Evolutionary conservation across 2,888 invertebrate species (phyloP).

Genomic region (Ernsta delagoae): DNA sequence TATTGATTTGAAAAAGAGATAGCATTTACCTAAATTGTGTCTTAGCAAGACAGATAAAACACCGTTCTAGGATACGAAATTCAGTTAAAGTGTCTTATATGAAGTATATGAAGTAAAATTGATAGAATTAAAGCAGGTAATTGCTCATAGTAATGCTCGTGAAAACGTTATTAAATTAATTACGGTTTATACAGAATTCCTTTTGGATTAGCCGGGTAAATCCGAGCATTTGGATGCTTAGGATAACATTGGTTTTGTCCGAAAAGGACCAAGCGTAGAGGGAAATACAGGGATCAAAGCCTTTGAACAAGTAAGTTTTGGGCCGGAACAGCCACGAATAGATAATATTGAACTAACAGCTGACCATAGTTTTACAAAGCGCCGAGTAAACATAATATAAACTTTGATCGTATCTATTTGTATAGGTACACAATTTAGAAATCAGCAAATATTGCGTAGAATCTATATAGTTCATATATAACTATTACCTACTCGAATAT

Average conservation of each 20-base stretch:
- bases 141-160: too few species aligned
- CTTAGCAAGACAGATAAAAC: too few species aligned
- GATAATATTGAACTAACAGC: conserved; percentile 13
- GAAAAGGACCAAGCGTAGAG: not conserved
- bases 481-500: too few species aligned
- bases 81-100: too few species aligned
- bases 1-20: too few species aligned
- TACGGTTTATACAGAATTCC: not conserved
- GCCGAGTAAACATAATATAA: conserved; percentile 8
- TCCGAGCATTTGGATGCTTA: not conserved
- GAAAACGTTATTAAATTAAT: not conserved
- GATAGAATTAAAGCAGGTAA: too few species aligned
- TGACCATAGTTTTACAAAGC: not conserved
- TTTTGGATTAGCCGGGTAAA: not conserved
- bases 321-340: conserved; percentile 3
- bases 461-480: not conserved
- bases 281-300: conserved; percentile 3
- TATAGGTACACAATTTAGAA: too few species aligned
- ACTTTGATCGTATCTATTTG: not conserved
- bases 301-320: not conserved
- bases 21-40: too few species aligned
- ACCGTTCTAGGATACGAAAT: too few species aligned
- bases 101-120: too few species aligned
- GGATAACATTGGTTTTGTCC: not conserved
- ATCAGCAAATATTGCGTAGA: not conserved